Percentiles rank a stretch among this genome's conserved stretches.
Evolutionary conservation across 2,888 invertebrate genomes (phyloP).

Genomic region (Chironomus riparius): DNA sequence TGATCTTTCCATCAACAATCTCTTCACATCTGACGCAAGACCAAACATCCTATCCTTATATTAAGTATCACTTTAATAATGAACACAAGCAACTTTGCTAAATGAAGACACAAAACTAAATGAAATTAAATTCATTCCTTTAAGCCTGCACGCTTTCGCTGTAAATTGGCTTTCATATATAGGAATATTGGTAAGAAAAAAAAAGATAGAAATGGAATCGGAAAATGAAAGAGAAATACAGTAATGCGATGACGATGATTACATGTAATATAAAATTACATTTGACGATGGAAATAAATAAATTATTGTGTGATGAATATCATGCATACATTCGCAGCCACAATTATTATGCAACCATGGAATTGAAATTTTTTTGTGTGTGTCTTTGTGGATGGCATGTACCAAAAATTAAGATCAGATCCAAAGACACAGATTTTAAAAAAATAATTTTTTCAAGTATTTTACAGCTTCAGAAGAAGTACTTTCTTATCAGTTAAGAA

Average conservation of each 20-base stretch:
- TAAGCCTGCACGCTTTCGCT: neutral
- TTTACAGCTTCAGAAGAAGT: no score
- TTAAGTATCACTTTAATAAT: neutral
- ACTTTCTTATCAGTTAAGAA: no score
- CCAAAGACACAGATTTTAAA: no score
- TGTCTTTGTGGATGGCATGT: no score
- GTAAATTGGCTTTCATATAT: conserved; percentile 17
- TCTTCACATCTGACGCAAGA: conserved; percentile 29
- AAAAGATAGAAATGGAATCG: neutral
- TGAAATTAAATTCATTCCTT: neutral
- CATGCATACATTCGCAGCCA: no score
- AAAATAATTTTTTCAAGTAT: no score
- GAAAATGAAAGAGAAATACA: neutral
- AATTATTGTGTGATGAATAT: neutral
- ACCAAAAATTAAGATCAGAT: no score
- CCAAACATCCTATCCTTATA: conserved; percentile 29
- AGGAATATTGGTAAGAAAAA: neutral
- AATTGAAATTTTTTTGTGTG: no score
- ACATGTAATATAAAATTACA: neutral
- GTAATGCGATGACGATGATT: neutral
- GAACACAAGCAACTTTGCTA: neutral
- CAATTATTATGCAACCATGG: no score
- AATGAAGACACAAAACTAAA: conserved; percentile 13
- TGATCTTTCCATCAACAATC: conserved; percentile 10
- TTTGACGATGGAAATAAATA: neutral